phyloP scores from a whole-genome alignment of 2,797 vertebrate species.

The Scolopax bukidnonensis region DNA sequence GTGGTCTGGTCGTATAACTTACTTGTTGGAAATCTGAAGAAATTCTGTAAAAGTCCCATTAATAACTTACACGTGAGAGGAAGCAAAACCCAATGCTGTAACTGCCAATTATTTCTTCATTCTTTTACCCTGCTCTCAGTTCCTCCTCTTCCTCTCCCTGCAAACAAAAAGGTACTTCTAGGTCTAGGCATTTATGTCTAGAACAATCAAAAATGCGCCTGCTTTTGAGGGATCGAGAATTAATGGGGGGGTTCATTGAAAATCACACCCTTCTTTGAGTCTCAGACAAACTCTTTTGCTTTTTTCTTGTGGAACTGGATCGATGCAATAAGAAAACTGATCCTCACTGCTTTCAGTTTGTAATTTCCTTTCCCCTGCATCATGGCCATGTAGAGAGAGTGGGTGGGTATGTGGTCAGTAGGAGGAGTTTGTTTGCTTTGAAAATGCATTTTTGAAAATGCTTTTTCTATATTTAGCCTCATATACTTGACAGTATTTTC shows the following conservation, averaged over 20 bases:
- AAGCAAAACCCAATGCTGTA: slow-evolving; percentile 27
- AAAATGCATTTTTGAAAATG: neutral
- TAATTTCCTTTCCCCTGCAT: neutral
- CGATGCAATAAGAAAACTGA: neutral
- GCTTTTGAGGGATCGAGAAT: neutral
- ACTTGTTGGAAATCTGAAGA: neutral
- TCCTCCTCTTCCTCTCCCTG: neutral
- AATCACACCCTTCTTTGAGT: neutral
- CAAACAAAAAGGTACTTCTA: slow-evolving; percentile 28
- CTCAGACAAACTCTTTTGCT: neutral
- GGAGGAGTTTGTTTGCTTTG: neutral
- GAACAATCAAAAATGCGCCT: neutral
- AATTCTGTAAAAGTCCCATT: neutral
- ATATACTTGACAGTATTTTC: neutral
- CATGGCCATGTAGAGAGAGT: neutral
- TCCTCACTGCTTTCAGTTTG: neutral
- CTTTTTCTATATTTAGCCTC: neutral
- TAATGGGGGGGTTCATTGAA: neutral
- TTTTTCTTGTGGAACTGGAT: neutral
- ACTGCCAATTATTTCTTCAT: slow-evolving; percentile 43
- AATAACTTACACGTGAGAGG: neutral
- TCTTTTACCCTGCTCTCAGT: slow-evolving; percentile 19
- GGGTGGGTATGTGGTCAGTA: neutral
- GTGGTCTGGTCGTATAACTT: neutral
- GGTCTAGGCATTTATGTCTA: neutral